Evolutionary conservation across 2,113 vertebrate genomes (phyloP).

Genomic region (Crotalus helleri): DNA sequence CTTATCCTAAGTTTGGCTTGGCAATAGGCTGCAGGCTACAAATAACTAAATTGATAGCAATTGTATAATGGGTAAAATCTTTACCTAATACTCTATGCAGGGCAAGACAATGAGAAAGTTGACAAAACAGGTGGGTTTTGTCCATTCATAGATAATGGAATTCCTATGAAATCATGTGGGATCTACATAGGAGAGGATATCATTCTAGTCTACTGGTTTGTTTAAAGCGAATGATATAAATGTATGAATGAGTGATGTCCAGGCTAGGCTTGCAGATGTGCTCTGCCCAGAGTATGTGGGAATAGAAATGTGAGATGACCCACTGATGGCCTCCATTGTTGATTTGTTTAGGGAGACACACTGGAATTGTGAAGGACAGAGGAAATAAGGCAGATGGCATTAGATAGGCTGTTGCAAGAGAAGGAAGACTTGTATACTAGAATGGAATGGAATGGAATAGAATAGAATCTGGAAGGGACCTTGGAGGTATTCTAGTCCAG

Average conservation of each 20-base stretch:
- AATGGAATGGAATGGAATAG: too few relatives aligned
- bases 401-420: background rate
- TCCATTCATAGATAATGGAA: background rate
- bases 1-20: background rate
- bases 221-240: background rate
- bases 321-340: background rate
- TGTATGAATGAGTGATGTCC: background rate
- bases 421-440: background rate
- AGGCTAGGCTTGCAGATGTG: background rate
- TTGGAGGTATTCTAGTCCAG: too few relatives aligned
- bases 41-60: background rate
- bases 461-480: too few relatives aligned
- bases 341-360: background rate
- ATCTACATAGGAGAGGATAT: background rate
- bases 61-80: background rate
- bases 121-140: background rate
- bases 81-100: background rate
- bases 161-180: background rate
- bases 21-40: background rate
- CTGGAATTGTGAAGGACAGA: background rate
- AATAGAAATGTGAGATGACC: background rate
- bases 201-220: background rate
- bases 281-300: background rate
- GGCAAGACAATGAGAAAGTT: background rate
- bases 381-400: background rate